Evolutionary conservation across 2,888 invertebrate genomes (phyloP).

Genomic region (Lithophane socia): DNA sequence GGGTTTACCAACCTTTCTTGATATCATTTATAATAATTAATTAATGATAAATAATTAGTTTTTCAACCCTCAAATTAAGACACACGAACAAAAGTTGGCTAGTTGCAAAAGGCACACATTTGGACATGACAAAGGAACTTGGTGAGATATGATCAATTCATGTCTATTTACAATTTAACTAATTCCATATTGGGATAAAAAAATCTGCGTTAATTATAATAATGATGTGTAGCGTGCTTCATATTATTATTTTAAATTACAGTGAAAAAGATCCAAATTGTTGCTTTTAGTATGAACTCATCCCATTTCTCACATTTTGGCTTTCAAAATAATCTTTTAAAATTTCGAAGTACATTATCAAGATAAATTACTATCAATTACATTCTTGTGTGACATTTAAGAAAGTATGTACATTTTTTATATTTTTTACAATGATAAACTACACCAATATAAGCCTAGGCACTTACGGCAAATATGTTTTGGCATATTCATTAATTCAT

Average conservation of each 20-base stretch:
- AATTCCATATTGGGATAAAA: constrained; percentile 38
- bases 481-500: constrained; percentile 74
- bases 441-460: constrained; percentile 81
- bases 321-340: constrained; percentile 32
- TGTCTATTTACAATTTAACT: constrained; percentile 49
- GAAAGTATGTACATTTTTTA: constrained; percentile 62
- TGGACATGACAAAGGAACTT: constrained; percentile 75
- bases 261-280: constrained; percentile 19
- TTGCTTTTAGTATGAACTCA: constrained; percentile 29
- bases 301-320: constrained; percentile 39
- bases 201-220: constrained; percentile 31
- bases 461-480: constrained; percentile 85
- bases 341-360: constrained; percentile 33
- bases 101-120: constrained; percentile 76
- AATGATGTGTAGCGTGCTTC: constrained; percentile 28
- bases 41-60: constrained; percentile 22
- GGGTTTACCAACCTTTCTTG: constrained; percentile 11
- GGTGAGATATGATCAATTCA: constrained; percentile 69
- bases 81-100: constrained; percentile 46
- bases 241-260: constrained; percentile 31
- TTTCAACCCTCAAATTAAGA: constrained; percentile 16
- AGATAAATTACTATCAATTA: constrained; percentile 46
- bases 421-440: constrained; percentile 63
- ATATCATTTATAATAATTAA: constrained; percentile 18
- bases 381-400: constrained; percentile 50